Percentiles rank a stretch among this genome's conserved stretches.
Evolutionary conservation across 2,113 vertebrate species (phyloP).

Genomic region (Acrocephalus kingi): DNA sequence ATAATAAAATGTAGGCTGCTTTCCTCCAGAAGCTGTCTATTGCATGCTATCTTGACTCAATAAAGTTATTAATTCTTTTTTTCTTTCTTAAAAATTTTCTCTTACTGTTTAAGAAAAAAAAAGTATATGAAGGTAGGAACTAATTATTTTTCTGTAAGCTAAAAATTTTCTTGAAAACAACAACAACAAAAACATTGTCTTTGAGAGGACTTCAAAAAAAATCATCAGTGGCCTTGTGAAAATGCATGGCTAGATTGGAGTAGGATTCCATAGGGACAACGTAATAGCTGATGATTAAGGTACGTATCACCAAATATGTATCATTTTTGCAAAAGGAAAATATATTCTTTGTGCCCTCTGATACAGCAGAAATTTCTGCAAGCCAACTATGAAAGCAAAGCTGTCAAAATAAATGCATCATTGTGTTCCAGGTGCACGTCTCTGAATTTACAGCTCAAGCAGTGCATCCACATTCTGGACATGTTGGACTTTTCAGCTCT

Average conservation of each 20-base stretch:
- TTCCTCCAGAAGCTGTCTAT: not conserved
- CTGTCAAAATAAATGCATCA: not conserved
- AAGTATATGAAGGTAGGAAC: not conserved
- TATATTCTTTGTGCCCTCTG: not conserved
- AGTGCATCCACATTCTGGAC: not conserved
- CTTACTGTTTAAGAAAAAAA: not conserved
- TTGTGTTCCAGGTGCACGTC: not conserved
- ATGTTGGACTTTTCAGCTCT: not conserved
- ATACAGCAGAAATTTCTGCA: not conserved
- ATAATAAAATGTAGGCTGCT: not conserved
- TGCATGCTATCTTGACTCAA: not conserved
- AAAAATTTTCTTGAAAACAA: not conserved
- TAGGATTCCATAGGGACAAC: not conserved
- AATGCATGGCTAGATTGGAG: not conserved
- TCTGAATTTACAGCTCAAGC: not conserved
- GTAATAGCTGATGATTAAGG: slow-evolving; percentile 2
- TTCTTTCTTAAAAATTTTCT: not conserved
- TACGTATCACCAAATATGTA: not conserved
- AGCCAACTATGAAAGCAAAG: slow-evolving; percentile 25
- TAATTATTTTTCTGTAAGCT: not conserved
- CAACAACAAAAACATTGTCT: not conserved
- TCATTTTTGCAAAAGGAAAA: slow-evolving; percentile 9
- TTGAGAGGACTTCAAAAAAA: not conserved
- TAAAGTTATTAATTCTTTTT: not conserved
- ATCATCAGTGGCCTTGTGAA: not conserved